Percentiles rank a stretch among this genome's conserved stretches.
Conservation (phyloP, 2,797 vertebrate species). For the Mareca penelope region DNA sequence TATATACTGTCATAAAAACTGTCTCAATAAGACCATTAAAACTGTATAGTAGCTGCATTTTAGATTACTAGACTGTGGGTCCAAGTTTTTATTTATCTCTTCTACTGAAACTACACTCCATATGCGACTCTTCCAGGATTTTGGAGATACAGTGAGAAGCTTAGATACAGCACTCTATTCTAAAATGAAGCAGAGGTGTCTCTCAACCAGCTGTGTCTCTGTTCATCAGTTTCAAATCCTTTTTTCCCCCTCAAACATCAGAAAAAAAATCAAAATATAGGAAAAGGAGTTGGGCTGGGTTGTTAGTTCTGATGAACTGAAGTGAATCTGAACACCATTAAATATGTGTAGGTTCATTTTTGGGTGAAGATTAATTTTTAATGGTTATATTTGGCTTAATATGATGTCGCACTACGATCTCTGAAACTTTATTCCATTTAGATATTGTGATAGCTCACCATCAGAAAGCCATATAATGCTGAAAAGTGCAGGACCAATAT, state of each 20-base stretch:
- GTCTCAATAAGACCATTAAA: background rate
- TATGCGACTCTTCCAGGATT: background rate
- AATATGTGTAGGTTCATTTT: slow-evolving; percentile 16
- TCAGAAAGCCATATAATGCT: slow-evolving; percentile 26
- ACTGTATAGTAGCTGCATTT: background rate
- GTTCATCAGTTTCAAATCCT: background rate
- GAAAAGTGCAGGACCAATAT: slow-evolving; percentile 21
- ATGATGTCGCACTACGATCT: slow-evolving; percentile 37
- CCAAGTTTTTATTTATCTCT: background rate
- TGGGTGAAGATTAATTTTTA: background rate
- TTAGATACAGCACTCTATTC: background rate
- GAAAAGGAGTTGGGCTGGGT: background rate
- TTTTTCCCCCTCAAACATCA: background rate
- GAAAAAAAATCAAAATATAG: slow-evolving; percentile 25
- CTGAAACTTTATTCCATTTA: slow-evolving; percentile 45
- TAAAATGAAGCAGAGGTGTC: background rate
- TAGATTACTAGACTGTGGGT: background rate
- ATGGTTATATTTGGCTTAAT: slow-evolving; percentile 35
- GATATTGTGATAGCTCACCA: background rate
- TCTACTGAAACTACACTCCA: background rate
- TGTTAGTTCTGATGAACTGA: background rate
- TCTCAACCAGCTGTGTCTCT: background rate
- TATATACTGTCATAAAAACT: background rate
- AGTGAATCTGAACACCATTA: background rate
- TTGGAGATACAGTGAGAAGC: background rate